Percentiles rank a stretch among this genome's conserved stretches.
These are phyloP conservation scores for Ichneumon xanthorius DNA, from an alignment of 2,888 invertebrate genomes.

Conservation along the genomic window DNA sequence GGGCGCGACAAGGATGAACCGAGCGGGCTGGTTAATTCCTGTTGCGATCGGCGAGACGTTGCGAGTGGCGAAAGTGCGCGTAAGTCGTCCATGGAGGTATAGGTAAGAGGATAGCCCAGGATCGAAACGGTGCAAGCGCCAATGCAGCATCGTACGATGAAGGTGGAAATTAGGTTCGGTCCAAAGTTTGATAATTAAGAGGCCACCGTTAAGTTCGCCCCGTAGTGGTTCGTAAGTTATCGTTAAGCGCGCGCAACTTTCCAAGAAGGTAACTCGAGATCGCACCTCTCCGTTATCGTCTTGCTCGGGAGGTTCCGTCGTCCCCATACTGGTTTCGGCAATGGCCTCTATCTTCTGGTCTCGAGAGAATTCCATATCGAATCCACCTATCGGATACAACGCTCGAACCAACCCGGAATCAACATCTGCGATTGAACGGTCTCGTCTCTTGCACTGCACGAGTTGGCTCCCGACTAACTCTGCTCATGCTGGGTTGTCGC, in stretches of 20 bases:
- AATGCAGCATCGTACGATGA: slow-evolving; percentile 45
- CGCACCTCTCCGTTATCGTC: slow-evolving; percentile 7
- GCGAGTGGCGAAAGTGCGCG: slow-evolving; percentile 31
- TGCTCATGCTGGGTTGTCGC: slow-evolving; percentile 25
- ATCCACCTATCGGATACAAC: slow-evolving; percentile 9
- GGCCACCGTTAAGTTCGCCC: slow-evolving; percentile 71
- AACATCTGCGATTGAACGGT: background rate
- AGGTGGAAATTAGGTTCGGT: slow-evolving; percentile 72
- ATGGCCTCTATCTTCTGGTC: slow-evolving; percentile 8
- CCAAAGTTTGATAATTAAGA: slow-evolving; percentile 79
- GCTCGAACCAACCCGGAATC: background rate
- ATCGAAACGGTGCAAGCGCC: slow-evolving; percentile 28
- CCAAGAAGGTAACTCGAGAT: slow-evolving; percentile 21
- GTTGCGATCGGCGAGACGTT: slow-evolving; percentile 34
- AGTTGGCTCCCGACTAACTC: slow-evolving; percentile 17
- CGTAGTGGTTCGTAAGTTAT: slow-evolving; percentile 73
- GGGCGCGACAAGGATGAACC: slow-evolving; percentile 39
- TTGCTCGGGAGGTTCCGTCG: slow-evolving; percentile 3
- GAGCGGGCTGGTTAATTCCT: slow-evolving; percentile 45
- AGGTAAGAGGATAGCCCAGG: slow-evolving; percentile 19
- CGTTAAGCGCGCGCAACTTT: slow-evolving; percentile 60
- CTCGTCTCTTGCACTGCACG: background rate
- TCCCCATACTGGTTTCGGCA: slow-evolving; percentile 4
- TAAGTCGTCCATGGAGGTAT: slow-evolving; percentile 6
- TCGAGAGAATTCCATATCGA: slow-evolving; percentile 8